These are phyloP conservation scores for Sericinus montela DNA, from an alignment of 2,888 invertebrate genomes.

Conservation along the genomic window DNA sequence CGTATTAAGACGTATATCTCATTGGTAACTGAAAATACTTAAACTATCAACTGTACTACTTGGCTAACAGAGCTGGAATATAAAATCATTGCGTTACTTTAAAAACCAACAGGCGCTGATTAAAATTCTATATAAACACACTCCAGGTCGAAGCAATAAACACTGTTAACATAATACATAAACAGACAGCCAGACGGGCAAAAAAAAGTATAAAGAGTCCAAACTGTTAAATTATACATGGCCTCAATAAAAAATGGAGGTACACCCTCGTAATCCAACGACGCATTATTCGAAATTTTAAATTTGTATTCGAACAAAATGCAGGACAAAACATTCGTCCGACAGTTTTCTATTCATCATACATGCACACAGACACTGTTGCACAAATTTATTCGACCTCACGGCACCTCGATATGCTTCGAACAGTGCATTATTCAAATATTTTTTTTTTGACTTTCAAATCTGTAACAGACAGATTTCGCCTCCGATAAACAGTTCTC, in stretches of 20 bases:
- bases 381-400: slow-evolving; percentile 11
- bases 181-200: not conserved
- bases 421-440: slow-evolving; percentile 18
- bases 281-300: slow-evolving; percentile 6
- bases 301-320: slow-evolving; percentile 12
- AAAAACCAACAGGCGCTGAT: no score
- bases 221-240: slow-evolving; percentile 17
- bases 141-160: no score
- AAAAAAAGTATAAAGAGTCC: not conserved
- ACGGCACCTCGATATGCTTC: slow-evolving; percentile 12
- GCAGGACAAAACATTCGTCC: slow-evolving; percentile 5
- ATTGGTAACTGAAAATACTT: no score
- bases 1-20: no score
- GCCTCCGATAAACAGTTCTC: slow-evolving; percentile 22
- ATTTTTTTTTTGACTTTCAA: slow-evolving; percentile 24
- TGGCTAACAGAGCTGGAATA: no score
- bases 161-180: no score
- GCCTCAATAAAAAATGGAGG: not conserved
- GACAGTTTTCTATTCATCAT: slow-evolving; percentile 12
- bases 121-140: no score
- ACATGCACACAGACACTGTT: slow-evolving; percentile 1
- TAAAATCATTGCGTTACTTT: no score
- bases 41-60: no score
- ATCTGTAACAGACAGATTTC: slow-evolving; percentile 25
- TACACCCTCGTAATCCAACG: slow-evolving; percentile 6